These are phyloP conservation scores for Helicoverpa assulta DNA, from an alignment of 2,888 invertebrate species.

Conservation along the genomic window DNA sequence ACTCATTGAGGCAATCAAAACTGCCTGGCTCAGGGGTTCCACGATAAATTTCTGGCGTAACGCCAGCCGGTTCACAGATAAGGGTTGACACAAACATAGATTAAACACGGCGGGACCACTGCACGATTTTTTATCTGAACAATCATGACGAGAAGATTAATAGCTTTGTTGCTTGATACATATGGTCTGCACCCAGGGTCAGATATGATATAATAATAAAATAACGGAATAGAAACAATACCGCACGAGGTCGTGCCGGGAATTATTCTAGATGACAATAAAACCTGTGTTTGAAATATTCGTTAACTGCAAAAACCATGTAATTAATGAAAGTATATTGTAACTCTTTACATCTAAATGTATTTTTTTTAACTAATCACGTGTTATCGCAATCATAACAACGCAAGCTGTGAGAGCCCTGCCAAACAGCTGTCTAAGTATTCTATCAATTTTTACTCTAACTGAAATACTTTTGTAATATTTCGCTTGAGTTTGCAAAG, in stretches of 20 bases:
- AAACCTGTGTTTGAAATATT: too few species aligned
- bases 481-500: constrained; percentile 39
- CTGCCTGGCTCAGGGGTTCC: constrained; percentile 72
- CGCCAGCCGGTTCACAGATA: constrained; percentile 72
- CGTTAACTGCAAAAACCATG: too few species aligned
- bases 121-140: constrained; percentile 53
- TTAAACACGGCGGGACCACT: constrained; percentile 55
- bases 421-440: constrained; percentile 32
- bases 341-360: too few species aligned
- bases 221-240: constrained; percentile 3
- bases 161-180: constrained; percentile 48
- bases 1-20: constrained; percentile 76
- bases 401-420: constrained; percentile 16
- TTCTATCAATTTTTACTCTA: constrained; percentile 34
- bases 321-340: too few species aligned
- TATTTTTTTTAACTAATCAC: neutral
- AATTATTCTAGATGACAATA: neutral
- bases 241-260: neutral
- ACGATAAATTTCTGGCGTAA: constrained; percentile 73
- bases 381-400: neutral
- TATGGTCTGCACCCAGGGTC: constrained; percentile 28
- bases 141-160: constrained; percentile 59
- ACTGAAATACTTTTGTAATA: constrained; percentile 56
- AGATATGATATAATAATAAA: constrained; percentile 25
- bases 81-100: constrained; percentile 65